These are phyloP conservation scores for Ecliptopera silaceata DNA, from an alignment of 2,888 invertebrate species.

Conservation along the genomic window DNA sequence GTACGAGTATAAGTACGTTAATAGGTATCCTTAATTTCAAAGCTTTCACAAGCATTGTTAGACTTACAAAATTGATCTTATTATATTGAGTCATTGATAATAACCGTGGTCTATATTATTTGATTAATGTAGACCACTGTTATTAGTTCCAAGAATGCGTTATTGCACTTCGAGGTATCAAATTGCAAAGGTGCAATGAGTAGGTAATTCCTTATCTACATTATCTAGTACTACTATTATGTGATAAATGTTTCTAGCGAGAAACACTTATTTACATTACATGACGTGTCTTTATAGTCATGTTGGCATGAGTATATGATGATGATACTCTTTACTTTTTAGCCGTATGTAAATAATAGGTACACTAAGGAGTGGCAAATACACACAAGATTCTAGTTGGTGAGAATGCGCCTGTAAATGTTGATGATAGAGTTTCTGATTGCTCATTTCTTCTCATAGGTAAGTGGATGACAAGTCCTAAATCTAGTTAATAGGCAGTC, in stretches of 20 bases:
- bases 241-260: conserved; percentile 12
- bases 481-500: no score
- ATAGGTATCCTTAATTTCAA: conserved; percentile 4
- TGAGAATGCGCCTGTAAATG: neutral
- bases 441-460: neutral
- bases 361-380: conserved; percentile 13
- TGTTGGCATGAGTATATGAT: conserved; percentile 1
- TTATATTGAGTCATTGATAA: conserved; percentile 14
- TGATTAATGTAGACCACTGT: conserved; percentile 21
- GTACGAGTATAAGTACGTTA: neutral
- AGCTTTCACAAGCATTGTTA: conserved; percentile 3
- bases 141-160: conserved; percentile 7
- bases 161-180: conserved; percentile 8
- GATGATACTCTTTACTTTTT: no score
- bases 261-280: conserved; percentile 35
- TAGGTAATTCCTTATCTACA: conserved; percentile 17
- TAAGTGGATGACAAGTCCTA: no score
- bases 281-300: conserved; percentile 28
- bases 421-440: neutral
- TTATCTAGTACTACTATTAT: conserved; percentile 9
- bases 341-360: conserved; percentile 25
- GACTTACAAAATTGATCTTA: neutral
- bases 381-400: neutral
- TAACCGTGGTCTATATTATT: conserved; percentile 4
- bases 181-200: conserved; percentile 17